Base-by-base conservation (phyloP, 1,140 invertebrate genomes). In the Drosophila sucinea region DNA sequence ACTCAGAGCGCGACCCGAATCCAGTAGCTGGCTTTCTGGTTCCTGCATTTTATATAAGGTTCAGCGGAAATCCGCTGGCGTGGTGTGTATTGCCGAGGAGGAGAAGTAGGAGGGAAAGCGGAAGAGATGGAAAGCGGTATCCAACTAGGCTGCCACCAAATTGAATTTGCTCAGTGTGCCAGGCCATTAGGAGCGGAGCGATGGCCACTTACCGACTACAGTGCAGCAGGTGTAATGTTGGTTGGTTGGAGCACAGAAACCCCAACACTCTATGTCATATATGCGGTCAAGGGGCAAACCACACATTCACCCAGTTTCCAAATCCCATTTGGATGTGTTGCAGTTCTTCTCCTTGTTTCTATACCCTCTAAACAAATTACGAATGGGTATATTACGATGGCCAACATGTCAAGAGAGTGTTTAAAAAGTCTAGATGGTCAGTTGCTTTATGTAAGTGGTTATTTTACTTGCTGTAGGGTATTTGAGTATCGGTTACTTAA, bases 11-110 rank as follows among this genome's bases (percentile, higher is more conserved):
- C 67, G 76, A 69, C 74, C 74, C 70, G 55, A 60, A 77, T 77
- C 62, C 66, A 76, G 55, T 72, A 67, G 57, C 57, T 86, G 70
- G 23, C 44, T 51, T 51, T 51, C 44, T 7, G 17, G 44, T 51
- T 51, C 23, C 67, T 87, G 82, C 79, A 86, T 86, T 70, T 87
- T 83, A 66, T 76, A 87, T 82, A 69, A 76, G 75, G 35, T 41
- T 71, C 60, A 65, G 67, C 82, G 82, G 82, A 87, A 68, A 79
- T 86, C 82, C 83, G 83, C 55, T 70, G 67, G 60, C 60, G 56
- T 40, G 38, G 47, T 25, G 6, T 25, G 27, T 73, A 25, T 23
- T 63, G 72, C 47, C 23, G 23, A 30, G 35, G 11, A 30, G 27
- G 25, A 23, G 10, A 11, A 5, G 33, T 17, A 17, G 17, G 35